Evolutionary conservation across 2,888 invertebrate genomes (phyloP), one percentile per base, ranked within the genome.

Genomic region (Scrobipalpa atriplicella): DNA sequence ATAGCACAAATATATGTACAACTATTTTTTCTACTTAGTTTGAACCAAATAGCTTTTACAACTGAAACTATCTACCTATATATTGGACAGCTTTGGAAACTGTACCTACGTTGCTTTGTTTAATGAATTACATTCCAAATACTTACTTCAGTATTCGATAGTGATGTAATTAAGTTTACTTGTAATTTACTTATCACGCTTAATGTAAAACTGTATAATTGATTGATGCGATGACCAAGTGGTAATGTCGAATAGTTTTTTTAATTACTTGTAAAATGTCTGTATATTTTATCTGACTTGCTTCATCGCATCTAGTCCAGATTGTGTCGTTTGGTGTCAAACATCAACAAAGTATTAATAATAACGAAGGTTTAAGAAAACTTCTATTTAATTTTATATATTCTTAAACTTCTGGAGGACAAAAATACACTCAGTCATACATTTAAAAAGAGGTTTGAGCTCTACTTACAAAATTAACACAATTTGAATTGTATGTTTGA

Each of bases 121-220:
- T 71, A 13, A 56, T 56, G 18, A 74, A 71, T 73, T 69, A 86
- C 86, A 86, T 86, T 86, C 86, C 86, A 86, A 75, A 67, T 74
- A 71, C 67, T 76, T 73, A 18, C 62, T 51, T 29, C 64, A 60
- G 38, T 61, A 62, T 71, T 71, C 68, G 65, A 67, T 77, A 75
- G 71, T 75, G 67, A 72, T 71, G 71, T 38, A 39, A 19, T 41
- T 60, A 41, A 19, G 16, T 39, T 41, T 41, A 41, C 11, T 41
- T 61, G 13, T 56, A 56, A 21, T 21, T 52, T 56, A 56, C 52
- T 52, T 52, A 52, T 11, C 21, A 10, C 10, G 2, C 21, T 52
- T 9, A 21, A 56, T 56, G 13, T 29, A 56, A 11, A 29, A 56
- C 19, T 9, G 16, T 29, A 29, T 29, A 29, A 47, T 16, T 5